Percentiles rank a stretch among this genome's conserved stretches.
These are phyloP conservation scores for Ommatoiulus sabulosus DNA, from an alignment of 2,888 invertebrate species.

Conservation along the genomic window DNA sequence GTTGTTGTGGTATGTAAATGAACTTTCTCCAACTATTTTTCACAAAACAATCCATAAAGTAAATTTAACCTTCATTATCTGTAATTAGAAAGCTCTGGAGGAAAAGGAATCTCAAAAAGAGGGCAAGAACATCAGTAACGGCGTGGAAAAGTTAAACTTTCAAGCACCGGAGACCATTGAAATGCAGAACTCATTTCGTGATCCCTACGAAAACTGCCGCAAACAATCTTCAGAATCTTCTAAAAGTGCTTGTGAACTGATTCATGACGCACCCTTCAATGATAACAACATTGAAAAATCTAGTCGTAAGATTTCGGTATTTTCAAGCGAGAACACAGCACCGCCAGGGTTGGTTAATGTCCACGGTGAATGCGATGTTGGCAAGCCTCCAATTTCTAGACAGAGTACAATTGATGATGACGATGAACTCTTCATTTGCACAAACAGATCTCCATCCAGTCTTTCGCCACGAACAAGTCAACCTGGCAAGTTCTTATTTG, in stretches of 20 bases:
- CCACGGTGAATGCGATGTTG: background rate
- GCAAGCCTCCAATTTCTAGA: conserved; percentile 47
- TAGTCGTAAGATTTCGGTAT: background rate
- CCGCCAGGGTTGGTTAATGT: conserved; percentile 47
- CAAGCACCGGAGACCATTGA: background rate
- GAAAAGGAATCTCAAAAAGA: conserved; percentile 17
- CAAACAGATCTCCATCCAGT: background rate
- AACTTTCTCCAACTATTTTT: background rate
- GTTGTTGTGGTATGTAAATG: conserved; percentile 49
- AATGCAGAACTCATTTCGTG: background rate
- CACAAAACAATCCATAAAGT: background rate
- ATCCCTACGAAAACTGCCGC: background rate
- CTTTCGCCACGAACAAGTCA: background rate
- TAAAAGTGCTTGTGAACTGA: conserved; percentile 20
- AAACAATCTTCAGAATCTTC: background rate
- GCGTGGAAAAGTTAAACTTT: background rate
- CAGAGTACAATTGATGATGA: conserved; percentile 55
- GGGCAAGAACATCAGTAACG: background rate
- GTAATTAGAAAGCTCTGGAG: background rate
- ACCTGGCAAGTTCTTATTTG: background rate
- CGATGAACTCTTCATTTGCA: background rate
- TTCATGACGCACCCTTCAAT: conserved; percentile 32
- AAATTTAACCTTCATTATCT: background rate
- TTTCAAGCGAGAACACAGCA: background rate
- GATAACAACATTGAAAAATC: conserved; percentile 4